Base-by-base conservation (phyloP, 1,140 invertebrate genomes). In the Hycleus phaleratus region DNA sequence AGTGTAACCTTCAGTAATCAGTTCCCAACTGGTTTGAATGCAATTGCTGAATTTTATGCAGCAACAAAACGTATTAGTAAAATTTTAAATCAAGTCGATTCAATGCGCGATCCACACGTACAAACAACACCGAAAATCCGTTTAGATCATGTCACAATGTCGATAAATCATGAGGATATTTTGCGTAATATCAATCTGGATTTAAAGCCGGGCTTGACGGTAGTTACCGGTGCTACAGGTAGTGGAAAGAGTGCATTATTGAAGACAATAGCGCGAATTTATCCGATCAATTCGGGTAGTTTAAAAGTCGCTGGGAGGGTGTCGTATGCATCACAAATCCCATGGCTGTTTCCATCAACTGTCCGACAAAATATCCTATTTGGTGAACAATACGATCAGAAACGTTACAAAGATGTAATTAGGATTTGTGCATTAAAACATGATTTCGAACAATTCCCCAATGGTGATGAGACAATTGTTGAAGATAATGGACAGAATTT, bases 401-500 rank as follows among this genome's bases (percentile, higher is more conserved):
- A 78, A 7, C 78, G 80, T 44, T 91, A 90, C 66, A 76, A 78
- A 53, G 78, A 80, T 70, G 81, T 87, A 2, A 70, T 80, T 8
- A 72, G 72, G 68, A 80, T 79, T 11, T 85, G 82, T 62, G 80
- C 82, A 5, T 73, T 87, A 5, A 73, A 76, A 43, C 78, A 78
- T 60, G 90, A 92, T 70, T 80, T 91, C 55, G 83, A 83, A 61
- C 76, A 79, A 58, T 79, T 85, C 60, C 77, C 79, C 12, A 74
- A 80, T 58, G 83, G 86, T 26, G 90, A 92, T 65, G 77, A 81
- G 61, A 91, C 90, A 0, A 72, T 88, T 18, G 86, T 93, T 5
- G 90, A 88, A 39, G 90, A 94, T 66, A 78, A 85, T 71, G 90
- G 91, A 49, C 79, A 83, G 7, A 82, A 82, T 24, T 72, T 91